Base-by-base conservation (phyloP, 2,113 vertebrate genomes). In the Noturus placidus region DNA sequence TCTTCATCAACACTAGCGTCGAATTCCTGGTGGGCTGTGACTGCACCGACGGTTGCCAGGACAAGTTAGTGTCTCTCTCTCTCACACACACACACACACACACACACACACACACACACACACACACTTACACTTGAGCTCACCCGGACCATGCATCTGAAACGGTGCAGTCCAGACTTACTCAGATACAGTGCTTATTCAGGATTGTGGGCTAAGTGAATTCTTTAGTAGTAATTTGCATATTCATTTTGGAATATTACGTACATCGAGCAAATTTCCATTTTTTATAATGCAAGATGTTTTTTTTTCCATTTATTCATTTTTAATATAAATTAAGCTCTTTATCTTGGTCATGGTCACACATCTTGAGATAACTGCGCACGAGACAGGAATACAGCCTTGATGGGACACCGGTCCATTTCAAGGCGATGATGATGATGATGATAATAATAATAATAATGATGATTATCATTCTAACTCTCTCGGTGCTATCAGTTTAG, bases 1-100 rank as follows among this genome's bases (percentile, higher is more conserved):
- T 99, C 5, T 98, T 91, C 90, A 99, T 99, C 94, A 99, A 99
- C 94, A 98, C 97, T 9, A 92, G 96, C 92, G 69, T 92, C 17
- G 98, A 99, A 2, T 99, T 97, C 94, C 95, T 99, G 9, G 98
- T 99, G 85, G 98, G 98, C 83, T 99, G 98, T 0, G 97, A 99
- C 84, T 99, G 98, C 91, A 97, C 96, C 0, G 98, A 99, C 0
- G 98, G 98, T 81, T 99, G 98, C 92, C 95, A 94, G 20, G 97
- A 99, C 96, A 99, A 97, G 98, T 99, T 86, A 95, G 97, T 95
- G 76, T 0, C 54, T 27, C 30, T 46, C 42, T 42, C 38, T 42
- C 42, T 42, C 42, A 0, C 42, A 42, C 42, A 7, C 42, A 42
- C 42, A 42, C 42, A 42, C 42, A 42, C 42, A 42, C 42, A 42